Base-by-base conservation (phyloP, 2,888 invertebrate genomes). In the Pseudococcus jackbeardsleyi region DNA sequence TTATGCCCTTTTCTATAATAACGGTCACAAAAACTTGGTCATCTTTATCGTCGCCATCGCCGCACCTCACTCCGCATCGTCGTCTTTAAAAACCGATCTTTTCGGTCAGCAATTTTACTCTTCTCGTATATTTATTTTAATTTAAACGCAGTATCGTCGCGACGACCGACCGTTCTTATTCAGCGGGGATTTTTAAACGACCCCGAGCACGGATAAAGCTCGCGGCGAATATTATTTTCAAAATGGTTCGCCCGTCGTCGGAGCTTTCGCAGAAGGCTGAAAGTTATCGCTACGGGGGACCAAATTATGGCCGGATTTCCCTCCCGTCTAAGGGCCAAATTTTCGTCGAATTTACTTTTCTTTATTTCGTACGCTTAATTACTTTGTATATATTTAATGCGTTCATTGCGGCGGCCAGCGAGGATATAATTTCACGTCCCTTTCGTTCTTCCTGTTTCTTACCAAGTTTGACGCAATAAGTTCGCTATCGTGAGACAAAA, bases 21-120 rank as follows among this genome's bases (percentile, higher is more conserved):
- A 54, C 54, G 54, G 54, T n/a, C 54, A 15, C 68, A 22, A 68
- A 68, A 68, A 68, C 22, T 68, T 68, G 68, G 22, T 68, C 68
- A 26, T 26, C 22, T 68, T 68, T 68, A 68, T 68, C 68, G 26
- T 4, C 22, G 54, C 7, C 68, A 12, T 68, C 68, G 54, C 5
- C 54, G 50, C 6, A 64, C 64, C n/a, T 3, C 42, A 8, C 42
- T 9, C 42, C 8, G 8, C 42, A 8, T 0, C 42, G 42, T 9
- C 42, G 7, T 64, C 64, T 19, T 64, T 9, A 17, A 19, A 50
- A 50, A 64, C 64, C 64, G 0, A 22, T 68, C 68, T 11, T 12
- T 68, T 68, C 11, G 22, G 11, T 68, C 19, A 11, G 68, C n/a
- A 54, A 54, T 54, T 54, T 54, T 54, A 54, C n/a, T 54, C n/a